Conservation (phyloP, 2,113 vertebrate genomes). For the Paramormyrops kingsleyae region DNA sequence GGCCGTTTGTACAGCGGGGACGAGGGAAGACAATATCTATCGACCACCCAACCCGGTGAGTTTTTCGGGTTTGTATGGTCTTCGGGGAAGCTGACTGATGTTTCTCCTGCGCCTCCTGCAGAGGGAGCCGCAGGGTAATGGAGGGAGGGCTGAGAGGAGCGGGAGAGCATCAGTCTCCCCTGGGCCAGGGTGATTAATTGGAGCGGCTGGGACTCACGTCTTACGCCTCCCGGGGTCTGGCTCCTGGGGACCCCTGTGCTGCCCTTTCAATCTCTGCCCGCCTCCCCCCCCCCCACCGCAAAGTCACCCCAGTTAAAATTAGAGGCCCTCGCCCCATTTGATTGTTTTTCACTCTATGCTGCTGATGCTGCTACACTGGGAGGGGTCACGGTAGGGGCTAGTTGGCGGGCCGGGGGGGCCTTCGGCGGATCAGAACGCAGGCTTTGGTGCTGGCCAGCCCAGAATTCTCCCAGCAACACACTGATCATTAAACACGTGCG, state of each 20-base stretch:
- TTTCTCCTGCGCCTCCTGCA: background rate
- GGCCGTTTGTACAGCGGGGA: background rate
- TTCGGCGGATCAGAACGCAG: background rate
- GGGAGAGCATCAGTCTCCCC: background rate
- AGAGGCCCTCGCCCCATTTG: conserved; percentile 25
- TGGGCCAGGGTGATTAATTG: conserved; percentile 56
- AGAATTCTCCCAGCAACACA: background rate
- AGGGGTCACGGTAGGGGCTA: background rate
- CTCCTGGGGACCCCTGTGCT: background rate
- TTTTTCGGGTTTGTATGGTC: background rate
- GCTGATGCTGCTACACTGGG: conserved; percentile 56
- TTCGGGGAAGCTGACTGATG: background rate
- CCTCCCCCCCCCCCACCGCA: background rate
- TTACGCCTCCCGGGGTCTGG: background rate
- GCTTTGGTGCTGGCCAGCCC: background rate
- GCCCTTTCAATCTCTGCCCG: background rate
- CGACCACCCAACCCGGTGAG: background rate
- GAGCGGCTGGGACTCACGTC: background rate
- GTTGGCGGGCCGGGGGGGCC: background rate
- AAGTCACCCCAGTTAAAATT: conserved; percentile 51
- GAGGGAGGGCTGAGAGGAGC: background rate
- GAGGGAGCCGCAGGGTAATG: background rate
- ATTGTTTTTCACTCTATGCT: background rate
- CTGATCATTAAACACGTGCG: background rate
- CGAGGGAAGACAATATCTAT: background rate